These are phyloP conservation scores for Platalea minor DNA, from an alignment of 2,797 vertebrate species.

Conservation along the genomic window DNA sequence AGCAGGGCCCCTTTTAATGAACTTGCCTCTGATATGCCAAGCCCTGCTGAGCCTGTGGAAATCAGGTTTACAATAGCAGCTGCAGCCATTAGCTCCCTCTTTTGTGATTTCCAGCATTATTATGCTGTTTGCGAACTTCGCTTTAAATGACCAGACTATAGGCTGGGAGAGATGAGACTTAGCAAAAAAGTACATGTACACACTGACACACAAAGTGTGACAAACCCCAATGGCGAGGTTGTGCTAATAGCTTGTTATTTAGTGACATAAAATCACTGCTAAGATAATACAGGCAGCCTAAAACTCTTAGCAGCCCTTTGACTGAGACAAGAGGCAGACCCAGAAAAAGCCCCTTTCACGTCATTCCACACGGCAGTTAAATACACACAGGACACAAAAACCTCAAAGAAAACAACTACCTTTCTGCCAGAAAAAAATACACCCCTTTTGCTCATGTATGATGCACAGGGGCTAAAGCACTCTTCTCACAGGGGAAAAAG, in stretches of 20 bases:
- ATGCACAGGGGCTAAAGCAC: background rate
- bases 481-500: background rate
- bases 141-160: slow-evolving; percentile 11
- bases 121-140: slow-evolving; percentile 49
- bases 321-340: background rate
- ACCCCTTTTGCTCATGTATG: background rate
- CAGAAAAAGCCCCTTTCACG: background rate
- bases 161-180: slow-evolving; percentile 21
- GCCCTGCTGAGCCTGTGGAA: slow-evolving; percentile 69
- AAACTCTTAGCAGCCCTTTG: background rate
- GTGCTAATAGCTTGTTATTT: slow-evolving; percentile 30
- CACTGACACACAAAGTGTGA: background rate
- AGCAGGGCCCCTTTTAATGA: slow-evolving; percentile 30
- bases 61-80: slow-evolving; percentile 67
- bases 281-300: slow-evolving; percentile 2
- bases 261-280: slow-evolving; percentile 36
- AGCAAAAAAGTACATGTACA: background rate
- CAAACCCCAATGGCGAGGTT: slow-evolving; percentile 27
- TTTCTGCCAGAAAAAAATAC: background rate
- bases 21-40: slow-evolving; percentile 34
- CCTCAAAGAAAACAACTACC: background rate
- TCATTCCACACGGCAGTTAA: background rate
- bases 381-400: background rate
- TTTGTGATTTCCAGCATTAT: slow-evolving; percentile 70
- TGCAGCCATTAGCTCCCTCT: slow-evolving; percentile 54